Evolutionary conservation across 2,888 invertebrate species (phyloP).

Genomic region (Platycheirus albimanus): DNA sequence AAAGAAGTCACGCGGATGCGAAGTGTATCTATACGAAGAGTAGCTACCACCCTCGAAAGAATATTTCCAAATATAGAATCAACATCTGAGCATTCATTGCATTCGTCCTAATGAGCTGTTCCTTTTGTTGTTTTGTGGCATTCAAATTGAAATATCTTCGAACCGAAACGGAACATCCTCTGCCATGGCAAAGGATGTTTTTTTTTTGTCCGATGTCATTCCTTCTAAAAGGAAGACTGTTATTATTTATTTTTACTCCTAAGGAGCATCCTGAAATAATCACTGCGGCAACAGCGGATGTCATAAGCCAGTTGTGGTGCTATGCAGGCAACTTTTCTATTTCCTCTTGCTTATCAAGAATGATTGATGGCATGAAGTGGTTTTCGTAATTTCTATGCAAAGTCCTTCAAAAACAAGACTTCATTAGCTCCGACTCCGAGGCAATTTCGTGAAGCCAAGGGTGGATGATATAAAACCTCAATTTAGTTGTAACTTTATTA

Average conservation of each 20-base stretch:
- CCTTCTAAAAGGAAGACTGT: constrained; percentile 1
- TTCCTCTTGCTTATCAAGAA: constrained; percentile 6
- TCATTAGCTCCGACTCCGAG: constrained; percentile 34
- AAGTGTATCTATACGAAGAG: not conserved
- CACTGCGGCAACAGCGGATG: constrained; percentile 40
- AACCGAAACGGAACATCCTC: constrained; percentile 51
- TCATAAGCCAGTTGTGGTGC: constrained; percentile 19
- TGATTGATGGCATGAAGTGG: constrained; percentile 62
- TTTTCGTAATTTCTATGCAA: constrained; percentile 10
- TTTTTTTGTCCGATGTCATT: constrained; percentile 2
- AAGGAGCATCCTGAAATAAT: constrained; percentile 45
- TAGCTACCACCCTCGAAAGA: constrained; percentile 13
- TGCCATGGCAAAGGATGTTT: constrained; percentile 14
- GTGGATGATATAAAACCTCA: constrained; percentile 39
- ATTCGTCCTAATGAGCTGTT: constrained; percentile 59
- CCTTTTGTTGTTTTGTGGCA: constrained; percentile 19
- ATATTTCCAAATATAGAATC: constrained; percentile 62
- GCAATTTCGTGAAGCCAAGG: no score
- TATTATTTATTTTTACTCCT: constrained; percentile 57
- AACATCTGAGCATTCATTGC: constrained; percentile 38
- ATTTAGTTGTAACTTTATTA: constrained; percentile 61
- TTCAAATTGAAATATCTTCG: constrained; percentile 66
- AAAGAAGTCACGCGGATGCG: constrained; percentile 27
- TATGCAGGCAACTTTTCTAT: not conserved
- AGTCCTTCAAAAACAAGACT: constrained; percentile 2